phyloP scores from a whole-genome alignment of 92 coral and sea anemone species.

The Pocillopora meandrina region DNA sequence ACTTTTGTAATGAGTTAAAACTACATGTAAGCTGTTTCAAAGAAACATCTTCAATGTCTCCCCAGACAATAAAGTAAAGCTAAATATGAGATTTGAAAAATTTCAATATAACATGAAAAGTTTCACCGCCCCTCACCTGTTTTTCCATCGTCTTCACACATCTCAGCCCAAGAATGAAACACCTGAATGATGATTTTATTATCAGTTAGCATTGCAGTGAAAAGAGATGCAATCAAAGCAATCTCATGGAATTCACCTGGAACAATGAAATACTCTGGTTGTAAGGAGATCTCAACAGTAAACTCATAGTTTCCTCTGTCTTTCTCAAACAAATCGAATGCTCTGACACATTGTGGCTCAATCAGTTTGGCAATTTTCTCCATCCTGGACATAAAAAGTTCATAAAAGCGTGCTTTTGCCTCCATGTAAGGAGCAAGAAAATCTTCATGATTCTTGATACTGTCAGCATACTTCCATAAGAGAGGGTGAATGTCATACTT shows the following conservation, averaged over 20 bases:
- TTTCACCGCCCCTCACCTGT: not conserved
- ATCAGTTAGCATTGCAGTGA: constrained; percentile 1
- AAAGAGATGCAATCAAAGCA: constrained; percentile 9
- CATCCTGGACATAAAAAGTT: constrained; percentile 2
- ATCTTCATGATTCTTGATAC: constrained; percentile 2
- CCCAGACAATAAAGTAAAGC: no score
- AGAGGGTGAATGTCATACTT: constrained; percentile 37
- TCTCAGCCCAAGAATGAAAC: constrained; percentile 22
- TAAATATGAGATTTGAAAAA: no score
- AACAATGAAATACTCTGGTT: constrained; percentile 8
- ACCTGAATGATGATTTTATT: not conserved
- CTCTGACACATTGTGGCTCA: constrained; percentile 3
- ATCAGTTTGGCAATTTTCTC: constrained; percentile 2
- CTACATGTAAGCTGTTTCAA: no score
- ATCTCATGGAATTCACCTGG: constrained; percentile 13
- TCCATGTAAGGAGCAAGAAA: not conserved
- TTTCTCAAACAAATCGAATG: not conserved
- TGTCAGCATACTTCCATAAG: constrained; percentile 5
- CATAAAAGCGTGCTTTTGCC: constrained; percentile 8
- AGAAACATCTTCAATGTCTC: no score
- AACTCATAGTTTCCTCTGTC: constrained; percentile 20
- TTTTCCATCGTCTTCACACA: constrained; percentile 1
- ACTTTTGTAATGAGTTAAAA: no score
- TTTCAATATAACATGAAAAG: no score
- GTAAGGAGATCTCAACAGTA: constrained; percentile 12